These are phyloP conservation scores for Zaprionus obscuricornis DNA, from an alignment of 2,888 invertebrate species.

Conservation along the genomic window DNA sequence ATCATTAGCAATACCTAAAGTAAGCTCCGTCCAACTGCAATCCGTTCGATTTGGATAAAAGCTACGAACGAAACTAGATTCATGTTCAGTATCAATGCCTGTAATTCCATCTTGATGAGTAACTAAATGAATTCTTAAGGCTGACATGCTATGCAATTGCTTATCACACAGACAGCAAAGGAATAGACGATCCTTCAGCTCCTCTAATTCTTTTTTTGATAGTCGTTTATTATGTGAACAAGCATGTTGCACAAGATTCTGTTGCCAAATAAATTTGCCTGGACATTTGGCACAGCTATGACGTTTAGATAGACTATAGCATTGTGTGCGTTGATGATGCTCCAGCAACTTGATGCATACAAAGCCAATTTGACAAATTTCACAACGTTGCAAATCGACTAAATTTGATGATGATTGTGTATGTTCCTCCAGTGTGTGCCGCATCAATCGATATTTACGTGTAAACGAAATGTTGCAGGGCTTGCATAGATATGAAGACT, in stretches of 20 bases:
- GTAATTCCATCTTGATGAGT: slow-evolving; percentile 63
- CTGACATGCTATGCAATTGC: slow-evolving; percentile 46
- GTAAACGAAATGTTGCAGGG: slow-evolving; percentile 65
- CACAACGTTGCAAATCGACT: slow-evolving; percentile 84
- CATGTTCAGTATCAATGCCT: slow-evolving; percentile 56
- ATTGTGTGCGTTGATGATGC: slow-evolving; percentile 84
- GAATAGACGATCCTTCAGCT: slow-evolving; percentile 3
- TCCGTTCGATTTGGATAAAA: slow-evolving; percentile 39
- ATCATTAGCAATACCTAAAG: slow-evolving; percentile 51
- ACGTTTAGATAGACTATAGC: slow-evolving; percentile 72
- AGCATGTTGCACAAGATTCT: slow-evolving; percentile 76
- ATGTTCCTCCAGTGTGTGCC: slow-evolving; percentile 77
- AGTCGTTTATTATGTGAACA: slow-evolving; percentile 55
- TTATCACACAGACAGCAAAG: slow-evolving; percentile 70
- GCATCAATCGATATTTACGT: slow-evolving; percentile 73
- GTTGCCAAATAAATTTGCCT: slow-evolving; percentile 80
- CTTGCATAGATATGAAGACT: slow-evolving; percentile 66
- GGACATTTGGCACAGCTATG: slow-evolving; percentile 78
- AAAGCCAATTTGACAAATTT: slow-evolving; percentile 85
- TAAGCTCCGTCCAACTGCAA: slow-evolving; percentile 35
- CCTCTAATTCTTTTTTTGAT: background rate
- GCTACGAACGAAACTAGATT: slow-evolving; percentile 53
- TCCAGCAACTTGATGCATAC: slow-evolving; percentile 84
- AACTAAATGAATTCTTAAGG: slow-evolving; percentile 66
- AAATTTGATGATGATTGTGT: slow-evolving; percentile 83